A percentile compares a stretch with the other conserved stretches of the same genome.
Conservation (phyloP, 2,113 vertebrate species). For the Paramisgurnus dabryanus region DNA sequence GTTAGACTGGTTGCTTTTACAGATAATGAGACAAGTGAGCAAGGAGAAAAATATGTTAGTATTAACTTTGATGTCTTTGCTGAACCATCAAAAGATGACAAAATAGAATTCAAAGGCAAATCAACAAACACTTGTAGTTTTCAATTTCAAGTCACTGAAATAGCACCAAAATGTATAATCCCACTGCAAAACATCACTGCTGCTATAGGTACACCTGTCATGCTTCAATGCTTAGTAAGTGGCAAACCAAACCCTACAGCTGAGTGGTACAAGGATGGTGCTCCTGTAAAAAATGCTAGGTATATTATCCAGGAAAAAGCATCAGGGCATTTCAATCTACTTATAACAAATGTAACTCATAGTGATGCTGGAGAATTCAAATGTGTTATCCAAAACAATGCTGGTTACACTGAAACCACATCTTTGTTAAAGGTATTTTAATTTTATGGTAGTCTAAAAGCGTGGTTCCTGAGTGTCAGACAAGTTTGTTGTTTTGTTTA, state of each 20-base stretch:
- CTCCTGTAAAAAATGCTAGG: constrained; percentile 75
- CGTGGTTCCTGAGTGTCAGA: neutral
- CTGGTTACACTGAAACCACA: constrained; percentile 80
- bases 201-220: constrained; percentile 79
- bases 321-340: constrained; percentile 83
- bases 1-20: constrained; percentile 78
- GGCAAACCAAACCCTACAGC: constrained; percentile 83
- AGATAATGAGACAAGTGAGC: constrained; percentile 72
- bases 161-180: constrained; percentile 83
- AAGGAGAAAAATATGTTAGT: constrained; percentile 77
- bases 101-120: constrained; percentile 84
- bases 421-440: constrained; percentile 83
- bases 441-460: constrained; percentile 34
- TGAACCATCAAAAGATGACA: constrained; percentile 79
- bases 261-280: constrained; percentile 86
- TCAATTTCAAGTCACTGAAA: constrained; percentile 88
- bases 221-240: constrained; percentile 87
- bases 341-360: constrained; percentile 79
- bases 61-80: constrained; percentile 84
- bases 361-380: constrained; percentile 88
- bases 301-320: constrained; percentile 84
- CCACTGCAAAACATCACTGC: constrained; percentile 81
- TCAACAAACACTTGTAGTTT: constrained; percentile 84
- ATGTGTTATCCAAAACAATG: constrained; percentile 84
- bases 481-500: constrained; percentile 29